Evolutionary conservation across 2,113 vertebrate species (phyloP).

Genomic region (Rhipidura dahli): DNA sequence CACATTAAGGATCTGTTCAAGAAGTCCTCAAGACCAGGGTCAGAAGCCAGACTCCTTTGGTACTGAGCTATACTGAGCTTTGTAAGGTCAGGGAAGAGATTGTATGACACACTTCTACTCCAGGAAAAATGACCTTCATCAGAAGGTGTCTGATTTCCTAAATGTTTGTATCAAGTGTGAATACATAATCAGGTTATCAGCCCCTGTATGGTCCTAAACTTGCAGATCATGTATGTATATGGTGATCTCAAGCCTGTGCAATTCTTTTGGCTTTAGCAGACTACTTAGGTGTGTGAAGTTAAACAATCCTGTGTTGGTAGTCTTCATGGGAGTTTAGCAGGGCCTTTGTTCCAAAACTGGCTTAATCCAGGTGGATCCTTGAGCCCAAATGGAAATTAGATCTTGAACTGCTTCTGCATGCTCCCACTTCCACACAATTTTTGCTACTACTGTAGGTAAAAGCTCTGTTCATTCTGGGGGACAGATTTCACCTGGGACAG

Average conservation of each 20-base stretch:
- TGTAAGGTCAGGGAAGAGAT: constrained; percentile 18
- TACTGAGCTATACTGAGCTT: neutral
- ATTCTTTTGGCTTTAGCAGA: neutral
- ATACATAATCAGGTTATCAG: neutral
- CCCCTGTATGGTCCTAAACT: neutral
- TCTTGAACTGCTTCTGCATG: neutral
- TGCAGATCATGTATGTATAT: neutral
- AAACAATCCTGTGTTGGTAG: neutral
- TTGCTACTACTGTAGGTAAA: neutral
- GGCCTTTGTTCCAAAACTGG: neutral
- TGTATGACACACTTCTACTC: neutral
- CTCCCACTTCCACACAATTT: neutral
- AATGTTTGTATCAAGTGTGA: neutral
- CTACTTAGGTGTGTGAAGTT: neutral
- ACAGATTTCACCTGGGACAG: neutral
- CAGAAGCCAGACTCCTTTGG: neutral
- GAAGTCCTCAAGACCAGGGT: neutral
- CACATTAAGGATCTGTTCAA: neutral
- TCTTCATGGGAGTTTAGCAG: neutral
- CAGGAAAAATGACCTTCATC: neutral
- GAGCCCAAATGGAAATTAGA: neutral
- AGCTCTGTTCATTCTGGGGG: neutral
- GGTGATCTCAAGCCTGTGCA: neutral
- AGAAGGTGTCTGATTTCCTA: neutral
- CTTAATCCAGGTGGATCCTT: neutral